Base-by-base conservation (phyloP, 2,888 invertebrate species). In the Eristalinus aeneus region DNA sequence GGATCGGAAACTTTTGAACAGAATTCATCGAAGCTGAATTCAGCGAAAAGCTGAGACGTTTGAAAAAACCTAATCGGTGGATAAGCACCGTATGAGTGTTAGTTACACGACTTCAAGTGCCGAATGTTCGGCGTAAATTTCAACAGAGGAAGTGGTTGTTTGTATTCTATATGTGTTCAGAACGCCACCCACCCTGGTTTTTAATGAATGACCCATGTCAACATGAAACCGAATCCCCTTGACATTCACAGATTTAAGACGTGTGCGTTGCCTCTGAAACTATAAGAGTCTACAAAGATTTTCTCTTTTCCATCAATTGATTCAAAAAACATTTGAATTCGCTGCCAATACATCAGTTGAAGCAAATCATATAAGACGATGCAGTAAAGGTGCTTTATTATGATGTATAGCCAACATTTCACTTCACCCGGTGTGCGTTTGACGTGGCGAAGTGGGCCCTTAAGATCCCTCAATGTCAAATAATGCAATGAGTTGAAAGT, bases 381-480 rank as follows among this genome's bases (percentile, higher is more conserved):
- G 34, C 58, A 34, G 34, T 36, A 20, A 32, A 63, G 63, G 46
- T 11, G 20, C 32, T 53, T 36, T 67, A 1, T 68, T 12, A 34
- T 32, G 12, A 22, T 8, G 36, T 46, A 5, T 16, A 5, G 20
- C n/a, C 34, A 36, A n/a, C 23, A 36, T 27, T 63, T 31, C 16
- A 12, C 53, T 56, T 5, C 54, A 39, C n/a, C 16, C 46, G 9
- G 64, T 77, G 54, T 83, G 83, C 74, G 64, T 69, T 78, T 83
- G 83, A 83, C 74, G 20, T 65, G 32, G 20, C 46, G 46, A 20
- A 83, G 78, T 78, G 67, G 61, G 69, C 54, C 60, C 69, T 74
- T 69, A 11, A 69, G 22, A 12, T 46, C 69, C 65, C 64, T 74
- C 53, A 58, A 65, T 78, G 74, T 65, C 78, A 73, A 83, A 83